Evolutionary conservation across 2,113 vertebrate genomes (phyloP), one percentile per base, ranked within the genome.

Genomic region (Glaucidium brasilianum): DNA sequence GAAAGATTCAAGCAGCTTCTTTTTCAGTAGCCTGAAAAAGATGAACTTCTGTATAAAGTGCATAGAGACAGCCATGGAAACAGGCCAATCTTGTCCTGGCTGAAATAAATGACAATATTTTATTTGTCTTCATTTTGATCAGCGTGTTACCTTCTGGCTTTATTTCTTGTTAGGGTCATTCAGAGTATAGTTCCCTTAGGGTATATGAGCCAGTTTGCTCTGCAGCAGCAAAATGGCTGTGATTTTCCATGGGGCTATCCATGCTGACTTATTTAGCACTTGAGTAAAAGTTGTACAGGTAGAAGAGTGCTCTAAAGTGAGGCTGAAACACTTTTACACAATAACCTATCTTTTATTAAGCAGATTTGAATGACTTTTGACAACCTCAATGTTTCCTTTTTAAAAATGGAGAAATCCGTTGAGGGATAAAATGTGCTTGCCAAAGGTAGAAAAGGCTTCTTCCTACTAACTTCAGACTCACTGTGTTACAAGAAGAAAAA

Each of bases 401-500:
- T 37, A 49, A 84, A 88, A 92, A 52, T 16, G 25, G 32, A 41
- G 66, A 91, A 85, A 73, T 41, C 30, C 35, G 11, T 80, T 92
- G 53, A 77, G 27, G 66, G 22, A 45, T 95, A 69, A 96, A 85
- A 56, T 49, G 69, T 37, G 26, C 43, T 92, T 35, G 43, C 56
- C n/a, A 88, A 62, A 87, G 80, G 92, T 94, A 96, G 76, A 92
- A 52, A 34, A 53, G 41, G 67, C 18, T 50, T 56, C 35, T 76
- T 95, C 92, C 41, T 72, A 37, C 94, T 87, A 43, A 66, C 32
- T 94, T 96, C 83, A 94, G 68, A 63, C 49, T 88, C 45, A 45
- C 19, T 58, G 7, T 89, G 32, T 47, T 79, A 47, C 35, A 84
- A 75, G 59, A 92, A 35, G 16, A 43, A 58, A 73, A 66, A 88